These are phyloP conservation scores for Nebria brevicollis DNA, from an alignment of 2,888 invertebrate genomes.

Conservation along the genomic window DNA sequence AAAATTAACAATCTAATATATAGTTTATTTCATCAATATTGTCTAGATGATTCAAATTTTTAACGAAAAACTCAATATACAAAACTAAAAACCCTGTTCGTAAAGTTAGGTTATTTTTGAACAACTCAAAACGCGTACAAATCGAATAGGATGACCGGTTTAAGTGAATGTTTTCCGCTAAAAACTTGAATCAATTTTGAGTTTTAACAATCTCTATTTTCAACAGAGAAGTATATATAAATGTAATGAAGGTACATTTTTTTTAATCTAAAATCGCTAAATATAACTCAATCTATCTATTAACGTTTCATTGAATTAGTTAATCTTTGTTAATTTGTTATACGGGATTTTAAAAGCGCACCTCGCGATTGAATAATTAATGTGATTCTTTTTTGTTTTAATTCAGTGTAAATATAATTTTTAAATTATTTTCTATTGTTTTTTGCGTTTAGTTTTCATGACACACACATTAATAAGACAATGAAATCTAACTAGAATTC, in stretches of 20 bases:
- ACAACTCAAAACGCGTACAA: background rate
- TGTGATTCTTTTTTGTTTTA: constrained; percentile 9
- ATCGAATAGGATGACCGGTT: no score
- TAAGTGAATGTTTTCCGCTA: background rate
- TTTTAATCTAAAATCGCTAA: constrained; percentile 20
- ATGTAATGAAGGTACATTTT: constrained; percentile 1
- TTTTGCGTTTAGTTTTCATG: constrained; percentile 50
- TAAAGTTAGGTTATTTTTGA: background rate
- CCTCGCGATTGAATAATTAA: constrained; percentile 27
- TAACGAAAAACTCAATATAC: background rate
- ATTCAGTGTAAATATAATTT: constrained; percentile 9
- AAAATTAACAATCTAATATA: constrained; percentile 1
- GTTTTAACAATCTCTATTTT: background rate
- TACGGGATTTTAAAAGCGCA: constrained; percentile 24
- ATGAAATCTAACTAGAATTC: constrained; percentile 53
- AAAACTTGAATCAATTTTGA: background rate
- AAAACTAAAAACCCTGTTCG: background rate
- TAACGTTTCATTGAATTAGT: constrained; percentile 25
- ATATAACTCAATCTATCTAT: constrained; percentile 36
- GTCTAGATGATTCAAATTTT: background rate
- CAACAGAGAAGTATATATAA: background rate
- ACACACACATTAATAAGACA: constrained; percentile 59
- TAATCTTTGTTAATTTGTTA: constrained; percentile 14
- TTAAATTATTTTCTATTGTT: constrained; percentile 7
- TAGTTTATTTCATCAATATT: background rate